Percentiles rank a stretch among this genome's conserved stretches.
phyloP scores from a whole-genome alignment of 2,888 invertebrate genomes.

The Cephus spinipes region DNA sequence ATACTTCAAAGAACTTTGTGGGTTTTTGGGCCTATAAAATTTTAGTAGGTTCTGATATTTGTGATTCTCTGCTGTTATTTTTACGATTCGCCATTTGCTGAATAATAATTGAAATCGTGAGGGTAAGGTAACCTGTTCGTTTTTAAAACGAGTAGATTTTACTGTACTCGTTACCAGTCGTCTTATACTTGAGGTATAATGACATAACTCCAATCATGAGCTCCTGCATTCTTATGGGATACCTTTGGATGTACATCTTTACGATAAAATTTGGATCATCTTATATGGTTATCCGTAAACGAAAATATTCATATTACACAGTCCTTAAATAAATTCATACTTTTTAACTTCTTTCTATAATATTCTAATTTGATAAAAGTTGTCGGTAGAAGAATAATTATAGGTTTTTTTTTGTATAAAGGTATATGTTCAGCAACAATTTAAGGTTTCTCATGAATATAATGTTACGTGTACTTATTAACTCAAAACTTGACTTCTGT shows the following conservation, averaged over 20 bases:
- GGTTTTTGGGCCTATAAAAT: not conserved
- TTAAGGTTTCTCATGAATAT: not conserved
- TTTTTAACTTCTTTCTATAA: not conserved
- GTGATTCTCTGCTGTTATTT: not conserved
- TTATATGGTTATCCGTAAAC: not conserved
- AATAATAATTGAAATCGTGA: not conserved
- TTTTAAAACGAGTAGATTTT: not conserved
- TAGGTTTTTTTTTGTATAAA: not conserved
- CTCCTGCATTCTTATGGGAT: not conserved
- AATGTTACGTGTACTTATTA: not conserved
- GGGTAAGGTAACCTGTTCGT: not conserved
- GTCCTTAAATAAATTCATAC: not conserved
- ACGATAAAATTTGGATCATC: not conserved
- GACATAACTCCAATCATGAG: not conserved
- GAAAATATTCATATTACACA: not conserved
- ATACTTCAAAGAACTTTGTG: not conserved
- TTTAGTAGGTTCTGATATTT: not conserved
- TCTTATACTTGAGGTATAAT: not conserved
- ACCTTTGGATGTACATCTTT: not conserved
- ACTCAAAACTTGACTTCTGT: not conserved
- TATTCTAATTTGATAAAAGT: not conserved
- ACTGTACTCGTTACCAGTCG: not conserved
- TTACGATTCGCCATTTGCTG: not conserved
- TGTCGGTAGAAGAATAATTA: not conserved
- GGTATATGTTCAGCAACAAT: not conserved